Base-by-base conservation (phyloP, 2,797 vertebrate species). In the Cyclura pinguis region DNA sequence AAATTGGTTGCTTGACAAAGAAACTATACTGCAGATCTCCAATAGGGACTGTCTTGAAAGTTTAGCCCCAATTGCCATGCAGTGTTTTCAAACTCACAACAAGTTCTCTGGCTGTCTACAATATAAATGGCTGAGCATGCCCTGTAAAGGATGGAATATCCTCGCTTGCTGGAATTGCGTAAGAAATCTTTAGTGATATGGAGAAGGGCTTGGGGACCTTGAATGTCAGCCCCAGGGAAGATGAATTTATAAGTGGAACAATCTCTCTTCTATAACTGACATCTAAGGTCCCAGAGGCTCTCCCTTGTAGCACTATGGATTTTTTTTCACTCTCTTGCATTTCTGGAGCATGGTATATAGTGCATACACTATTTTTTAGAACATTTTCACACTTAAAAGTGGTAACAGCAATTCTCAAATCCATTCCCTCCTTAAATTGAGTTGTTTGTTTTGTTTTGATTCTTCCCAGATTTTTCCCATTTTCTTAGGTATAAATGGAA, bases 181-280 rank as follows among this genome's bases (percentile, higher is more conserved):
- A 78, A 96, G 95, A 95, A 92, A 86, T 92, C 74, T 92, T 96
- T 92, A 93, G 92, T 76, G 90, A 93, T 93, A 94, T 82, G 84
- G 74, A 91, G 95, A 94, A 95, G 91, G 83, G 84, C 91, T 95
- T 57, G 93, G 88, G 89, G 96, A 96, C 93, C 93, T 97, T 90
- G 89, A 22, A 91, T 95, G 95, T 94, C 96, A 96, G 85, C 95
- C 95, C 84, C 87, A 92, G 95, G 94, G 94, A 94, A 97, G 90
- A 96, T 95, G 87, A 95, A 94, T 95, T 94, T 96, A 96, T 88
- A 94, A 90, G 89, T 84, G 94, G 93, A 94, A 89, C 95, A 95
- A 97, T 97, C 69, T 96, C 50, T 97, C 92, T 96, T 55, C 59
- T 93, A 76, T 50, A 97, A 92, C 85, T 96, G 96, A 96, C 95